These are phyloP conservation scores for Cliona cf. orientalis DNA, from an alignment of 37 sponge, comb jelly and placozoan species.

Conservation along the genomic window DNA sequence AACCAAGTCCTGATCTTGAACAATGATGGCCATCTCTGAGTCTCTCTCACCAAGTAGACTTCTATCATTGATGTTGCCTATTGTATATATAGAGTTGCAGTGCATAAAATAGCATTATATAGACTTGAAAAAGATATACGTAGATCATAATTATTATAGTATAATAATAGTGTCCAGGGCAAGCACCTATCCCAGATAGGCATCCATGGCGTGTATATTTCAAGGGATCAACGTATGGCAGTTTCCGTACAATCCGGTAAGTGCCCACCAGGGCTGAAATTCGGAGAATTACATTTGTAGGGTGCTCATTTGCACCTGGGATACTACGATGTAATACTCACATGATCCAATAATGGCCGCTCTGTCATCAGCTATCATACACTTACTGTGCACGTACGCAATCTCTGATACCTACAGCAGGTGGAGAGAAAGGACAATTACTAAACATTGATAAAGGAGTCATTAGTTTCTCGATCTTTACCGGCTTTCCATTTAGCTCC, in stretches of 20 bases:
- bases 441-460: not conserved
- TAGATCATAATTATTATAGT: too few relatives aligned
- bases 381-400: slow-evolving; percentile 74
- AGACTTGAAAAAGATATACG: too few relatives aligned
- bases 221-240: too few relatives aligned
- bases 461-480: slow-evolving; percentile 8
- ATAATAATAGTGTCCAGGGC: too few relatives aligned
- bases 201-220: too few relatives aligned
- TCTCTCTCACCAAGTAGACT: slow-evolving; percentile 70
- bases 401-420: slow-evolving; percentile 59
- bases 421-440: not conserved
- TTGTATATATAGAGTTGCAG: too few relatives aligned
- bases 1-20: slow-evolving; percentile 65
- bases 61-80: slow-evolving; percentile 81
- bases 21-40: slow-evolving; percentile 66
- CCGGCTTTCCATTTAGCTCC: slow-evolving; percentile 22
- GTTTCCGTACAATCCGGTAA: too few relatives aligned
- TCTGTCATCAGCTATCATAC: slow-evolving; percentile 74
- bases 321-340: not conserved
- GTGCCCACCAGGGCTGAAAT: not conserved
- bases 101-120: too few relatives aligned
- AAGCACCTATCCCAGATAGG: too few relatives aligned
- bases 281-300: not conserved
- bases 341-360: slow-evolving; percentile 69
- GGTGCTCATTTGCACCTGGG: not conserved